Base-by-base conservation (phyloP, 2,797 vertebrate genomes). In the Mareca strepera region DNA sequence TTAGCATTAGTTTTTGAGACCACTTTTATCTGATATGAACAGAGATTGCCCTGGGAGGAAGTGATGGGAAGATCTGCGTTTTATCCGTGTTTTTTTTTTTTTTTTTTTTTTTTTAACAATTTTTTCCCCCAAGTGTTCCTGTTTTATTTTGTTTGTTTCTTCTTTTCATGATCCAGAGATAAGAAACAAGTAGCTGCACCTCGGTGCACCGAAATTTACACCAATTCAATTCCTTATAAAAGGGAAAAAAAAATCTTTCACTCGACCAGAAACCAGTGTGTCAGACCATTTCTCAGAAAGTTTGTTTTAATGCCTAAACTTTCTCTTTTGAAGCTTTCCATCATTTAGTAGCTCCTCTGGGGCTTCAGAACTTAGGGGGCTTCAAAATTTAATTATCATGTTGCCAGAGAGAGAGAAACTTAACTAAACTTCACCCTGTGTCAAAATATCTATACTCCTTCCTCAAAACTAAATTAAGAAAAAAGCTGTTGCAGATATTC, bases 311-410 rank as follows among this genome's bases (percentile, higher is more conserved):
- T 8, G 22, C 82, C 69, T 11, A 50, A 52, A 86, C 66, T 95
- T 90, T 83, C 43, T 67, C 9, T 2, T 26, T 64, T 21, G 72
- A 91, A 89, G 83, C 53, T 93, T 93, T 59, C 62, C 82, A 17
- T 28, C 80, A 2, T 5, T 41, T 62, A 68, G 48, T 39, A 59
- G 68, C 48, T 86, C 86, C 76, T 90, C 11, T 44, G 39, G 79
- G 64, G 62, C n/a, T 92, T 43, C 74, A 17, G n/a, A 31, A 63
- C 83, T 91, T 91, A 94, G 93, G 33, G 77, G 58, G 50, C 26
- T 93, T 43, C 77, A 17, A 33, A n/a, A 59, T 90, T 90, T 90
- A 94, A 95, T 83, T 44, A 15, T 63, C 77, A n/a, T 1, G 17
- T n/a, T 59, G 69, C 92, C 41, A 48, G 56, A n/a, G 29, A 46